Evolutionary conservation across 2,113 vertebrate species (phyloP).

Genomic region (Vireo altiloquus): DNA sequence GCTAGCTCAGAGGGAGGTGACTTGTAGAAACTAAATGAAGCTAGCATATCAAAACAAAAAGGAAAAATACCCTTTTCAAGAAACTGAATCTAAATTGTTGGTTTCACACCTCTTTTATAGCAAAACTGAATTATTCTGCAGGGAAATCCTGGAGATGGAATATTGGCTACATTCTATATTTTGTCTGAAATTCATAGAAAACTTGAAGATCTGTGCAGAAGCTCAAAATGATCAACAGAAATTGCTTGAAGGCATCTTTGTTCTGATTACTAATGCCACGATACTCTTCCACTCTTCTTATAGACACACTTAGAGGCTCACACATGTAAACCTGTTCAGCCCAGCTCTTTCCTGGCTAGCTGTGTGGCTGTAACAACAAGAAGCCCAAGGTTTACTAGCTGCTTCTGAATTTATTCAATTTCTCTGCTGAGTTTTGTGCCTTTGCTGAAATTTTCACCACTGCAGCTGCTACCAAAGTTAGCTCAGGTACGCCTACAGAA

Average conservation of each 20-base stretch:
- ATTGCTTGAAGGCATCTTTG: not conserved
- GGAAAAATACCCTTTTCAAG: not conserved
- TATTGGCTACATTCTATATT: not conserved
- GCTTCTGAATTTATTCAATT: not conserved
- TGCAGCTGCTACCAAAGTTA: not conserved
- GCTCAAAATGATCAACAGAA: not conserved
- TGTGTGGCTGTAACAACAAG: not conserved
- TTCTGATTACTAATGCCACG: not conserved
- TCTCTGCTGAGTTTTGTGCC: not conserved
- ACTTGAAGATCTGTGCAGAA: not conserved
- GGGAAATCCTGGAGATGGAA: not conserved
- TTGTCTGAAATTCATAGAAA: not conserved
- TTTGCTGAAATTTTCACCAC: not conserved
- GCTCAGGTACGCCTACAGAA: not conserved
- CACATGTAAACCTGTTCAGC: not conserved
- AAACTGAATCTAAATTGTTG: not conserved
- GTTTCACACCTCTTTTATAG: not conserved
- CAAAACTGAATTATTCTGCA: not conserved
- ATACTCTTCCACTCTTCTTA: not conserved
- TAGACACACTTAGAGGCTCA: not conserved
- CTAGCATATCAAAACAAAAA: not conserved
- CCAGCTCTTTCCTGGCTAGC: not conserved
- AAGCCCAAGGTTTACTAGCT: not conserved
- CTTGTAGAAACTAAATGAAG: not conserved
- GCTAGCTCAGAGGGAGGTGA: not conserved